Percentiles rank a stretch among this genome's conserved stretches.
phyloP scores from a whole-genome alignment of 2,888 invertebrate genomes.

The Panzeria rudis region DNA sequence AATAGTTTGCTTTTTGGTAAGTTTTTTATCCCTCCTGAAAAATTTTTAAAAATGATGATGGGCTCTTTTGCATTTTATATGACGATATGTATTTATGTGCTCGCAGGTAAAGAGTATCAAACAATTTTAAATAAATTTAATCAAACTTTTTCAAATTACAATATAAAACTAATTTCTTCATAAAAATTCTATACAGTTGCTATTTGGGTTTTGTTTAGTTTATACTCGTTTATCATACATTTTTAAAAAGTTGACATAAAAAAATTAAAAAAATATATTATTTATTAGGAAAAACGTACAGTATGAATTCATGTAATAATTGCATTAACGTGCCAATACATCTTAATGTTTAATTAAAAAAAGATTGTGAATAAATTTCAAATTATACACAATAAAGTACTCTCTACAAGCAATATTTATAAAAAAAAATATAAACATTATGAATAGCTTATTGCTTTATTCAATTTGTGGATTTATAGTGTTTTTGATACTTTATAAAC shows the following conservation, averaged over 20 bases:
- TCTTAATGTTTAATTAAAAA: constrained; percentile 28
- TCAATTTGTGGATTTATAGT: constrained; percentile 53
- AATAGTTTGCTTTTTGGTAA: too few species aligned
- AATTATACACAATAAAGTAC: neutral
- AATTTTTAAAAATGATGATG: too few species aligned
- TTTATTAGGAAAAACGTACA: neutral
- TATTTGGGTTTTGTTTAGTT: constrained; percentile 10
- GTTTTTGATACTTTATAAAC: constrained; percentile 71
- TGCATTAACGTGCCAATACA: constrained; percentile 35
- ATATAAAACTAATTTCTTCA: constrained; percentile 35
- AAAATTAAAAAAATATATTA: constrained; percentile 2
- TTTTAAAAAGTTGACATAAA: neutral
- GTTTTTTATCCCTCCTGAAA: too few species aligned
- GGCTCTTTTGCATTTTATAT: too few species aligned
- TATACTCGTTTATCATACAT: neutral
- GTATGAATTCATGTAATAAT: constrained; percentile 39
- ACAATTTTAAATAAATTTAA: neutral
- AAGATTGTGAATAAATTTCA: neutral
- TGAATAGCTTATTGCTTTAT: constrained; percentile 49
- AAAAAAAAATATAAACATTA: constrained; percentile 6
- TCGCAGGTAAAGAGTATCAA: neutral
- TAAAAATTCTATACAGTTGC: constrained; percentile 24
- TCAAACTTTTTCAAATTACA: neutral
- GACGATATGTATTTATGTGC: neutral
- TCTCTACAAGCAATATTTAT: neutral